Evolutionary conservation across 2,888 invertebrate genomes (phyloP).

Genomic region (Acleris laterana): DNA sequence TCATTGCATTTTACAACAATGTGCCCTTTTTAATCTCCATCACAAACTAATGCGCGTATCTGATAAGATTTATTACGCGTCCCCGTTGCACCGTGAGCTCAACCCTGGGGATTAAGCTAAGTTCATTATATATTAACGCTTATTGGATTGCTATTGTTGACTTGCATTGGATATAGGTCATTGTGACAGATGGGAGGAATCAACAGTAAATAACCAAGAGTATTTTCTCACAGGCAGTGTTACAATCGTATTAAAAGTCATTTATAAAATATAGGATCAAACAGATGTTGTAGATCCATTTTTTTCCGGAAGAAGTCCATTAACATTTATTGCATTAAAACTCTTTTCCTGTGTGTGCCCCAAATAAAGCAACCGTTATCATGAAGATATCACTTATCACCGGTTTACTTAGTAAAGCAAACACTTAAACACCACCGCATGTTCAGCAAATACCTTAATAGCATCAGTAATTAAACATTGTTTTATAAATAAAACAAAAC

Average conservation of each 20-base stretch:
- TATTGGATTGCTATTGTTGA: conserved; percentile 30
- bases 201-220: background rate
- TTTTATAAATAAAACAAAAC: conserved; percentile 71
- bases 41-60: conserved; percentile 23
- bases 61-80: conserved; percentile 26
- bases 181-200: conserved; percentile 11
- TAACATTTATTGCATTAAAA: conserved; percentile 41
- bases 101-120: conserved; percentile 24
- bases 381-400: conserved; percentile 55
- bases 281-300: conserved; percentile 7
- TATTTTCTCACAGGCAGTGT: background rate
- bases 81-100: conserved; percentile 15
- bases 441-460: conserved; percentile 69
- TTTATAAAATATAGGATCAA: conserved; percentile 7
- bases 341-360: conserved; percentile 58
- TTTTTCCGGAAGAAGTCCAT: conserved; percentile 31
- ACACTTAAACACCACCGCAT: conserved; percentile 50
- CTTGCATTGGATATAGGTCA: background rate
- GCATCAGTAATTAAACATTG: conserved; percentile 70
- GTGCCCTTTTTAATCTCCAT: conserved; percentile 21
- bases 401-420: conserved; percentile 45
- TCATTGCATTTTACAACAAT: conserved; percentile 3
- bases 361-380: conserved; percentile 60
- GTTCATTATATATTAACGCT: conserved; percentile 31
- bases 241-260: background rate